Percentiles rank a stretch among this genome's conserved stretches.
Evolutionary conservation across 2,113 vertebrate genomes (phyloP).

Genomic region (Pteruthius melanotis): DNA sequence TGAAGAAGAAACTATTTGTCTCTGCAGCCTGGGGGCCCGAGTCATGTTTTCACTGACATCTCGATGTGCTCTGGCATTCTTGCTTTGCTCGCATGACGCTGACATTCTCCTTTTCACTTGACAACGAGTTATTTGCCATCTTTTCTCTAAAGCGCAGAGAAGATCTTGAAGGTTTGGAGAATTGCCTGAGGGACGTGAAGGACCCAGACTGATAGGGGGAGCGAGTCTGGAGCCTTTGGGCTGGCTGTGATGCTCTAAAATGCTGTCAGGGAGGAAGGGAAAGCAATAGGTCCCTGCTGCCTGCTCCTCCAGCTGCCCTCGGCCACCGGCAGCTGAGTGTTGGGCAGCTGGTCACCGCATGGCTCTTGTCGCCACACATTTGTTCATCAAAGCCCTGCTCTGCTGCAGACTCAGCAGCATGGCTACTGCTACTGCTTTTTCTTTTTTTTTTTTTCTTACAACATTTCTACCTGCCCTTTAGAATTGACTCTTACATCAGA

Average conservation of each 20-base stretch:
- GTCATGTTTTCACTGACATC: not conserved
- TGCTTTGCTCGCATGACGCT: not conserved
- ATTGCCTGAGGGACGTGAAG: not conserved
- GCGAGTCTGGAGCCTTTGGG: not conserved
- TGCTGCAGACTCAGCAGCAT: fast-evolving
- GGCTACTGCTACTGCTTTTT: not conserved
- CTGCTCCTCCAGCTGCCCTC: not conserved
- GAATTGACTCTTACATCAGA: not conserved
- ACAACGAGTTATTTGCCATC: not conserved
- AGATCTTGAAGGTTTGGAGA: not conserved
- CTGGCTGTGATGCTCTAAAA: not conserved
- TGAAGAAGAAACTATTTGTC: not conserved
- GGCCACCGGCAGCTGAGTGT: not conserved
- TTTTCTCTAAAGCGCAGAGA: not conserved
- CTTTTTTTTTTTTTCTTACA: no score
- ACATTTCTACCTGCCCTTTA: not conserved
- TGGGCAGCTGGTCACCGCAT: not conserved
- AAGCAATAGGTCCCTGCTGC: fast-evolving
- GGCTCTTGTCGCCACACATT: not conserved
- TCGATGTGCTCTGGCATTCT: not conserved
- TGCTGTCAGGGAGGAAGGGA: not conserved
- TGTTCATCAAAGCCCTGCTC: not conserved
- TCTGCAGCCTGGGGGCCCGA: fast-evolving
- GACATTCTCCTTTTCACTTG: not conserved
- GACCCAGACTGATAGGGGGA: not conserved